These are phyloP conservation scores for Syrista parreyssii DNA, from an alignment of 2,888 invertebrate species.

Conservation along the genomic window DNA sequence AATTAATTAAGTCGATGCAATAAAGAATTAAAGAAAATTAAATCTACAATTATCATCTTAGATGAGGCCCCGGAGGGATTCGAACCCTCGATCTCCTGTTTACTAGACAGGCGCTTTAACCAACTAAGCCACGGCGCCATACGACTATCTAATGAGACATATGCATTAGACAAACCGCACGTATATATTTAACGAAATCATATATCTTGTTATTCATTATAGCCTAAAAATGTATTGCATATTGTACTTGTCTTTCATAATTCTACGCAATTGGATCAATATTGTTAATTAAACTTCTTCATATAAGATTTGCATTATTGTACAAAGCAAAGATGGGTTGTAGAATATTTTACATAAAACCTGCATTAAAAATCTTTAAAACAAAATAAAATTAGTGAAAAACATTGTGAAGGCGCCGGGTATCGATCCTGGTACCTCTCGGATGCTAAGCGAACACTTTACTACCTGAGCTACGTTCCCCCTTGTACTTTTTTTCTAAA, in stretches of 20 bases:
- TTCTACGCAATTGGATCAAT: too few relatives aligned
- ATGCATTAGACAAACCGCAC: fast-evolving
- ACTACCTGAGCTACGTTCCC: constrained; percentile 45
- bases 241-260: too few relatives aligned
- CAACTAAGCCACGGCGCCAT: constrained; percentile 83
- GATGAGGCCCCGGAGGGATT: constrained; percentile 73
- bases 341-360: too few relatives aligned
- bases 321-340: too few relatives aligned
- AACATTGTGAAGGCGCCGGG: constrained; percentile 30
- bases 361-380: too few relatives aligned
- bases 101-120: constrained; percentile 80
- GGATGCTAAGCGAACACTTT: constrained; percentile 38
- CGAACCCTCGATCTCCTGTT: constrained; percentile 78
- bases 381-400: too few relatives aligned
- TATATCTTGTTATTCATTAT: too few relatives aligned
- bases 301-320: too few relatives aligned
- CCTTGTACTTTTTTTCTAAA: too few relatives aligned
- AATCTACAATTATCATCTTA: not conserved
- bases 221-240: too few relatives aligned
- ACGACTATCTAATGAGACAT: not conserved
- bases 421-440: constrained; percentile 41
- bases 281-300: too few relatives aligned
- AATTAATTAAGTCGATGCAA: not conserved
- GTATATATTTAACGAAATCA: too few relatives aligned
- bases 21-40: not conserved